Percentiles rank a stretch among this genome's conserved stretches.
phyloP scores from a whole-genome alignment of 1,140 invertebrate species.

The Drosophila rhopaloa region DNA sequence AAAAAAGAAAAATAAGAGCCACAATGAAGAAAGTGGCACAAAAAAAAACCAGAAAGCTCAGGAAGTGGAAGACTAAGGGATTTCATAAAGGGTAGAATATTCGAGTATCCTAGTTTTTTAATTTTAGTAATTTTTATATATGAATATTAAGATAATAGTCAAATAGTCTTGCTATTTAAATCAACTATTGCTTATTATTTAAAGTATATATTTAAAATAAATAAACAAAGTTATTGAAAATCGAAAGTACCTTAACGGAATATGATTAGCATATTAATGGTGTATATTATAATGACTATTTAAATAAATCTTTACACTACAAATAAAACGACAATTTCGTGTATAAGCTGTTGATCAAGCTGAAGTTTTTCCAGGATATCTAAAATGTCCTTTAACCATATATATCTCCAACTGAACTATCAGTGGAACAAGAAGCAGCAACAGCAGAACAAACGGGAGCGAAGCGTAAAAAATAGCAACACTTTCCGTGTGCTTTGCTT shows the following conservation, averaged over 20 bases:
- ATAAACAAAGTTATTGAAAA: too few species aligned
- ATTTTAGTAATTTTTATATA: neutral
- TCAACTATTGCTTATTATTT: too few species aligned
- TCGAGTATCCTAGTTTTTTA: conserved; percentile 2
- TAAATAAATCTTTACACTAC: too few species aligned
- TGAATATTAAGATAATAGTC: too few species aligned
- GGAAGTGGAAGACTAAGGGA: conserved; percentile 22
- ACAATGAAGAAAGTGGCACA: conserved; percentile 26
- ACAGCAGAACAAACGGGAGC: conserved; percentile 25
- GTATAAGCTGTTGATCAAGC: neutral
- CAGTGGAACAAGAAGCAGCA: conserved; percentile 21
- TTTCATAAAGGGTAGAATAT: neutral
- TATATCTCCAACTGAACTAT: conserved; percentile 26
- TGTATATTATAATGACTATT: too few species aligned
- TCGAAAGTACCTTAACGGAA: too few species aligned
- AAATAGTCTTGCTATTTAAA: too few species aligned
- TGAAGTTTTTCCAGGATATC: conserved; percentile 6
- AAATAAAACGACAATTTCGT: neutral
- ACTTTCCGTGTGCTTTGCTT: conserved; percentile 74
- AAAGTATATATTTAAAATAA: too few species aligned
- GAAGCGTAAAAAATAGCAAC: conserved; percentile 73
- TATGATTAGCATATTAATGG: too few species aligned
- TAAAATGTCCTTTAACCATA: neutral
- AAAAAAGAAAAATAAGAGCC: conserved; percentile 21
- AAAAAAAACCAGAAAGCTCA: conserved; percentile 19